Evolutionary conservation across 2,113 vertebrate species (phyloP), one percentile per base, ranked within the genome.

Genomic region (Zingel zingel): DNA sequence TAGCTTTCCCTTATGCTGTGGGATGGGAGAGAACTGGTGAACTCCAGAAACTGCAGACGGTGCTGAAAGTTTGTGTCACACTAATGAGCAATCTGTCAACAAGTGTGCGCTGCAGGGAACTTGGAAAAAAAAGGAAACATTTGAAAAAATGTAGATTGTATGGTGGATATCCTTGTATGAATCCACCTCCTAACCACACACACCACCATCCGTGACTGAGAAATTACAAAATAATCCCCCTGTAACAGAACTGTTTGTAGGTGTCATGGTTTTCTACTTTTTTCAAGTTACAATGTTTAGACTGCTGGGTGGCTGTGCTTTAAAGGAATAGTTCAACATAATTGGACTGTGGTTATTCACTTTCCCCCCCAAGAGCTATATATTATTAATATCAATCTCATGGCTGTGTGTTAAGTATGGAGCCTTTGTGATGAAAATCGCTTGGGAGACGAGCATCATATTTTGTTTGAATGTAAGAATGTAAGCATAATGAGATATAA

Each of bases 21-120:
- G 59, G 89, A 89, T 2, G 62, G 69, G 79, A 86, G 65, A 66
- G 79, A 79, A 56, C 70, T 43, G 81, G 74, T 85, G 81, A 89
- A 90, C 88, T 86, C 76, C 64, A 71, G 36, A 81, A 85, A 89
- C 73, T 75, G 63, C 86, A 90, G 91, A 93, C 86, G 61, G 84
- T 65, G 91, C 86, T 91, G 90, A 94, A 90, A 86, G 88, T 88
- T 89, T 88, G 62, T 85, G 86, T 90, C 85, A 87, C 86, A 25
- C 79, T 91, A 93, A 92, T 86, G 90, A 93, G 90, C 68, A 82
- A 88, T 91, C 90, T 92, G 86, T 93, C 86, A 92, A 86, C 90
- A 88, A 89, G 87, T 90, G 82, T 57, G 72, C 4, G 65, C 86
- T 86, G 66, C 71, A 74, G 84, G 88, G 83, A 81, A 80, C 48